These are phyloP conservation scores for Linepithema humile DNA, from an alignment of 1,140 invertebrate genomes.

Conservation along the genomic window DNA sequence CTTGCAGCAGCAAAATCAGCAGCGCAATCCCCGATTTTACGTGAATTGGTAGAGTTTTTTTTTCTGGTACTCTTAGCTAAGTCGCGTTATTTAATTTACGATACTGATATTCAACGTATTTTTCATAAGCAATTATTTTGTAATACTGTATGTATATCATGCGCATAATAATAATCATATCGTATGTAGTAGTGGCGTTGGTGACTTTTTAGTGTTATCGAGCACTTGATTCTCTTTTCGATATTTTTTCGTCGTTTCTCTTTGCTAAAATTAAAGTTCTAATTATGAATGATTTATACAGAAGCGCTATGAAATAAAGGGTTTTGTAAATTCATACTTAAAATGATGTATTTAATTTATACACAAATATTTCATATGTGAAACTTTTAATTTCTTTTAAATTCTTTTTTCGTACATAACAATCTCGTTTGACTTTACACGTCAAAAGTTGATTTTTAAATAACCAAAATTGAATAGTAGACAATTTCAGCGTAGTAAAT, in stretches of 20 bases:
- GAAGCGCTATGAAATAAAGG: constrained; percentile 66
- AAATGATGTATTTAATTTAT: constrained; percentile 9
- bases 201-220: constrained; percentile 41
- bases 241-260: background rate
- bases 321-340: constrained; percentile 67
- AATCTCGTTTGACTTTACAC: background rate
- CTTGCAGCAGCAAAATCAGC: background rate
- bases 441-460: too few species aligned
- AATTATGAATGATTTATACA: constrained; percentile 30
- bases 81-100: constrained; percentile 42
- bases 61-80: constrained; percentile 34
- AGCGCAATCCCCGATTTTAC: background rate
- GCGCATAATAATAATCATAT: constrained; percentile 53
- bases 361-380: background rate
- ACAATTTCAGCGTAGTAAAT: background rate
- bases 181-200: constrained; percentile 12
- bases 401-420: background rate
- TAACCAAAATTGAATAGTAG: too few species aligned
- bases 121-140: constrained; percentile 50
- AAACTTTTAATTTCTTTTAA: background rate
- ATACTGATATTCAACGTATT: constrained; percentile 28
- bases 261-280: constrained; percentile 1
- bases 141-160: constrained; percentile 44
- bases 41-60: constrained; percentile 2
- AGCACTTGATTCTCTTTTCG: constrained; percentile 7